Percentiles rank a stretch among this genome's conserved stretches.
These are phyloP conservation scores for Caenorhabditis sp. DNA, from an alignment of 2,888 invertebrate genomes.

Conservation along the genomic window DNA sequence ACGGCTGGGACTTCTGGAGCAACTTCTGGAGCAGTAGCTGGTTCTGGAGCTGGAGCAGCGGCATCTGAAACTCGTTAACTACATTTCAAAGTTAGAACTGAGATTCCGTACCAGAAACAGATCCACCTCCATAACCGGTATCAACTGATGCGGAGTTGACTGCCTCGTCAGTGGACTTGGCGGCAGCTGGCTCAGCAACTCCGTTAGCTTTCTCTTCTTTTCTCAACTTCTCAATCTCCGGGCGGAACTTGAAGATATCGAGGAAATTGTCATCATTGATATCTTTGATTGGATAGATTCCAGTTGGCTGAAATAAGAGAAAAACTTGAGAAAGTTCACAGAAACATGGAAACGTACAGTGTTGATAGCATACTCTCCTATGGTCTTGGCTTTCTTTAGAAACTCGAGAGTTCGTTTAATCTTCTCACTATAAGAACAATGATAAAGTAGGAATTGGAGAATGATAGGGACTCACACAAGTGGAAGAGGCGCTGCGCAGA, in stretches of 20 bases:
- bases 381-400: slow-evolving; percentile 65
- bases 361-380: slow-evolving; percentile 71
- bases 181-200: slow-evolving; percentile 22
- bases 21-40: slow-evolving; percentile 30
- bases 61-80: background rate
- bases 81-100: background rate
- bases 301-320: no score
- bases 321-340: no score
- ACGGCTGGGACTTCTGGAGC: slow-evolving; percentile 1
- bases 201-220: slow-evolving; percentile 36
- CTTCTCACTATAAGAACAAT: slow-evolving; percentile 58
- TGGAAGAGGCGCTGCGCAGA: slow-evolving; percentile 48
- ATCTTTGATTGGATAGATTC: slow-evolving; percentile 73
- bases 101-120: slow-evolving; percentile 21
- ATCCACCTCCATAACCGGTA: slow-evolving; percentile 41
- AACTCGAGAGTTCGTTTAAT: slow-evolving; percentile 65
- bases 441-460: background rate
- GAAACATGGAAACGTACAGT: slow-evolving; percentile 46
- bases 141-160: slow-evolving; percentile 53
- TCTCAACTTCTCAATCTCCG: slow-evolving; percentile 63
- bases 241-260: slow-evolving; percentile 71
- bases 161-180: slow-evolving; percentile 38
- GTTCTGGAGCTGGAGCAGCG: slow-evolving; percentile 27
- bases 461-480: slow-evolving; percentile 45
- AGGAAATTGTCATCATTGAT: slow-evolving; percentile 72